phyloP scores from a whole-genome alignment of 2,888 invertebrate species.

The Leptopterna dolabrata region DNA sequence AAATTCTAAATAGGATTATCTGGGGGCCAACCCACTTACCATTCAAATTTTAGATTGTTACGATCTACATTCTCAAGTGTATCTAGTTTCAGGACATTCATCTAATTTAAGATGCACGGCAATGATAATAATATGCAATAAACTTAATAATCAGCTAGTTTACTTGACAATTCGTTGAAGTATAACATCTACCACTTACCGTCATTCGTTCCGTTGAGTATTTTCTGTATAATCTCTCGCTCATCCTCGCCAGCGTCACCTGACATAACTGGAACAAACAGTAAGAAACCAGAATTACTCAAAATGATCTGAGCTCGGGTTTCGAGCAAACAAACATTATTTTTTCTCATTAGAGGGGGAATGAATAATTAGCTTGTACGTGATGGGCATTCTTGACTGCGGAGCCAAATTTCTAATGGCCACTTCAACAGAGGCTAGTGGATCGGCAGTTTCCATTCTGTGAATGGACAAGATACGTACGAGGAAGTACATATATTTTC shows the following conservation, averaged over 20 bases:
- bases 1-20: no score
- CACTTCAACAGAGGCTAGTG: neutral
- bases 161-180: no score
- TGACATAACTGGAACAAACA: constrained; percentile 57
- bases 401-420: neutral
- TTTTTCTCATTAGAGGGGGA: constrained; percentile 18
- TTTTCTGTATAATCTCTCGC: constrained; percentile 43
- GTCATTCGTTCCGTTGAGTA: constrained; percentile 50
- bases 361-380: constrained; percentile 34
- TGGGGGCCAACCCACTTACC: no score
- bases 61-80: no score
- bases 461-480: no score
- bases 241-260: constrained; percentile 54
- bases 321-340: constrained; percentile 32
- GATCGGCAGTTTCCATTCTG: neutral
- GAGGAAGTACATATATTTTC: no score
- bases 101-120: no score
- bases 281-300: neutral
- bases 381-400: neutral
- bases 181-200: constrained; percentile 4
- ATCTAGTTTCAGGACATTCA: no score
- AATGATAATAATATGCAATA: no score
- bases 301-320: neutral
- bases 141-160: no score
- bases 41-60: no score